phyloP scores from a whole-genome alignment of 2,113 vertebrate genomes.

The Cyprinus carpio region DNA sequence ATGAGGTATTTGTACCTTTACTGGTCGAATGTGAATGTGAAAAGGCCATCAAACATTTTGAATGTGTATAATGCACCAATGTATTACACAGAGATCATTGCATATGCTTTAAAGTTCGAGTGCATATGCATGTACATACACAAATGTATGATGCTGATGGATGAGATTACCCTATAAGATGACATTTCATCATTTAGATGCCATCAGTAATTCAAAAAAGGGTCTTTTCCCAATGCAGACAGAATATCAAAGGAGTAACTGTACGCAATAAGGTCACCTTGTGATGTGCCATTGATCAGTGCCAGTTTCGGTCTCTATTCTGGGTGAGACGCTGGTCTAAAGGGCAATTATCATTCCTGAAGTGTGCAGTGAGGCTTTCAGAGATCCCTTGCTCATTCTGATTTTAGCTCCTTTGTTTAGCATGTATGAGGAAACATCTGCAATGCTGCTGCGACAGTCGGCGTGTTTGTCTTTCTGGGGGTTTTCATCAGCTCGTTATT shows the following conservation, averaged over 20 bases:
- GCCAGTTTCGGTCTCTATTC: not conserved
- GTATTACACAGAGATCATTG: not conserved
- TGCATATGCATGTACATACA: not conserved
- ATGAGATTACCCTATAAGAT: conserved; percentile 30
- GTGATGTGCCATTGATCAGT: conserved; percentile 20
- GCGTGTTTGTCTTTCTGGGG: not conserved
- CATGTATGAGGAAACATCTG: conserved; percentile 17
- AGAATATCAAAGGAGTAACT: conserved; percentile 35
- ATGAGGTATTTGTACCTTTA: not conserved
- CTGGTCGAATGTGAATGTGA: conserved; percentile 8
- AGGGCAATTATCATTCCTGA: conserved; percentile 38
- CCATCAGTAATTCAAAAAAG: not conserved
- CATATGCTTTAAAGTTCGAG: conserved; percentile 1
- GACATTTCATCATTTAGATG: conserved; percentile 31
- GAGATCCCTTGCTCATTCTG: not conserved
- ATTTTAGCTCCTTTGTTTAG: conserved; percentile 27
- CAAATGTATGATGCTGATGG: conserved; percentile 17
- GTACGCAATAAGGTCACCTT: conserved; percentile 33
- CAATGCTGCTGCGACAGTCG: not conserved
- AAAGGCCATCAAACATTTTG: conserved; percentile 2
- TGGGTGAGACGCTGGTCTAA: not conserved
- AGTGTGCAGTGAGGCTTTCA: conserved; percentile 6
- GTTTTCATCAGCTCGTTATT: conserved; percentile 36
- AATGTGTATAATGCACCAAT: conserved; percentile 17
- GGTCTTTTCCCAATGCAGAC: not conserved